Evolutionary conservation across 2,888 invertebrate genomes (phyloP).

Genomic region (Chaetogeoica ovagalla): DNA sequence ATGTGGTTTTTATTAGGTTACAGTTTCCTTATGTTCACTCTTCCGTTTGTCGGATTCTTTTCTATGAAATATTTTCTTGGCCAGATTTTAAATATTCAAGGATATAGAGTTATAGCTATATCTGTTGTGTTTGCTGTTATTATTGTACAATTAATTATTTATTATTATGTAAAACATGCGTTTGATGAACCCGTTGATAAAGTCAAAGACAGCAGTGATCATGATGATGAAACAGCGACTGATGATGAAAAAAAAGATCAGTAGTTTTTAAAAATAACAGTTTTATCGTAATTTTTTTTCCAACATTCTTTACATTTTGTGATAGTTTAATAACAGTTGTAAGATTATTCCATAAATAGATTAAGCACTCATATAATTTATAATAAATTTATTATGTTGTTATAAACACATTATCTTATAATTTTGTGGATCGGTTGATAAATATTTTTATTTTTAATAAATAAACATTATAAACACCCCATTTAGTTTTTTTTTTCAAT

Average conservation of each 20-base stretch:
- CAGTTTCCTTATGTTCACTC: constrained; percentile 47
- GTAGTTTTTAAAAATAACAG: constrained; percentile 7
- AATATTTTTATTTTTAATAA: constrained; percentile 45
- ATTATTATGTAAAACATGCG: constrained; percentile 47
- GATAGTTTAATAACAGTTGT: constrained; percentile 12
- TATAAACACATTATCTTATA: constrained; percentile 18
- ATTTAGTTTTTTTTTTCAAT: constrained; percentile 39
- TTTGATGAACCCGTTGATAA: constrained; percentile 44
- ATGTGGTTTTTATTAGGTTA: constrained; percentile 49
- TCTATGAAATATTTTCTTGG: constrained; percentile 41
- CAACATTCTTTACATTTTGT: constrained; percentile 12
- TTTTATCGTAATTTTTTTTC: constrained; percentile 6
- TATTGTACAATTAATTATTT: constrained; percentile 52
- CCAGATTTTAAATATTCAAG: constrained; percentile 37
- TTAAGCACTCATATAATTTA: constrained; percentile 34
- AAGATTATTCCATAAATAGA: constrained; percentile 14
- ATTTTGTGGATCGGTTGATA: constrained; percentile 36
- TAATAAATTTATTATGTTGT: constrained; percentile 17
- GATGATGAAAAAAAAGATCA: constrained; percentile 39
- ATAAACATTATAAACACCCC: constrained; percentile 33
- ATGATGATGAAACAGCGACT: too few species aligned
- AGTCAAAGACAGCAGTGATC: not conserved
- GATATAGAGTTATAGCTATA: constrained; percentile 48
- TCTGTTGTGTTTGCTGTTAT: constrained; percentile 47
- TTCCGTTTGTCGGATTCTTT: constrained; percentile 44